These are phyloP conservation scores for Rotaria magnacalcarata DNA, from an alignment of 2,888 invertebrate genomes.

Conservation along the genomic window DNA sequence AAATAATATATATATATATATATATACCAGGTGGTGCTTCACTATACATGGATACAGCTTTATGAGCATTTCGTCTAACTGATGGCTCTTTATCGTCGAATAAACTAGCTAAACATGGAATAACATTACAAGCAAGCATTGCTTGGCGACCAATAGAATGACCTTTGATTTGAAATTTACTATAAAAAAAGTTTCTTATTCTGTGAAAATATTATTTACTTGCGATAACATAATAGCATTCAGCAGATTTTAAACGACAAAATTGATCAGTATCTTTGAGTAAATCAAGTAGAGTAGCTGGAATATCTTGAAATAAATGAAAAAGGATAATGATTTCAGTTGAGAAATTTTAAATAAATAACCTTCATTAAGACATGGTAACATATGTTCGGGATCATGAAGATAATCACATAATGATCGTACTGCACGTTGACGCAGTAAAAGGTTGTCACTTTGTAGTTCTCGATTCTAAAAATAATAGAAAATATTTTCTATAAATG, in stretches of 20 bases:
- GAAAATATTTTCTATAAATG: too few relatives aligned
- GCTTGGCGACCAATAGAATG: constrained; percentile 59
- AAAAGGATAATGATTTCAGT: background rate
- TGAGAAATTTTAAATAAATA: too few relatives aligned
- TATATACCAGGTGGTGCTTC: constrained; percentile 54
- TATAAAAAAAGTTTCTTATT: background rate
- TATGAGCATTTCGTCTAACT: constrained; percentile 57
- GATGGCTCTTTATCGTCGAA: constrained; percentile 58
- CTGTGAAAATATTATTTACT: constrained; percentile 49
- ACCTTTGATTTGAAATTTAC: constrained; percentile 48
- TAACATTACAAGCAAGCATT: constrained; percentile 54
- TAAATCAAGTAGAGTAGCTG: constrained; percentile 51
- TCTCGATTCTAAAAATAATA: constrained; percentile 54
- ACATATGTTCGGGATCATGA: constrained; percentile 60
- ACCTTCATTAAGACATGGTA: constrained; percentile 55
- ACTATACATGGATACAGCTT: constrained; percentile 57
- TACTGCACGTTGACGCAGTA: constrained; percentile 57
- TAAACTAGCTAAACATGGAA: constrained; percentile 54
- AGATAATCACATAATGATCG: constrained; percentile 58
- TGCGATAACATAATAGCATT: constrained; percentile 57
- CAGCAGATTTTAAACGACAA: constrained; percentile 57
- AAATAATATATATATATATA: background rate
- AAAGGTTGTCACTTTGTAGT: constrained; percentile 53
- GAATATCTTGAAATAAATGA: constrained; percentile 41
- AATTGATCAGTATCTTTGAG: constrained; percentile 54